Evolutionary conservation across 2,113 vertebrate genomes (phyloP).

Genomic region (Pitta sordida): DNA sequence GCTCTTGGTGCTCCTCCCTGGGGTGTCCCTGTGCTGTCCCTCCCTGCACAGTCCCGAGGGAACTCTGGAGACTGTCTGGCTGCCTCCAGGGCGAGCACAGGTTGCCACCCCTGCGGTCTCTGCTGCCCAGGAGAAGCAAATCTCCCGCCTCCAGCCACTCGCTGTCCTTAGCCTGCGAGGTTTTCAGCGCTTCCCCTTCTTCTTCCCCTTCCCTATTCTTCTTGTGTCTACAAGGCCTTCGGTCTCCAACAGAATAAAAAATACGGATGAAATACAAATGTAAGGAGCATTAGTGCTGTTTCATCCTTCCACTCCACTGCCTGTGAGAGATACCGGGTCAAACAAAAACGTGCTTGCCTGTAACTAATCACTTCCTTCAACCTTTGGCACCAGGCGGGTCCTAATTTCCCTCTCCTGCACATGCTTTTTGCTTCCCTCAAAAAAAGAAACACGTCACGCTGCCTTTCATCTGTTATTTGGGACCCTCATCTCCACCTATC

Average conservation of each 20-base stretch:
- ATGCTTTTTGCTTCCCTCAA: background rate
- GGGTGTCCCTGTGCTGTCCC: background rate
- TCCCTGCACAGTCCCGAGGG: background rate
- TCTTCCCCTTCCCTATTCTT: background rate
- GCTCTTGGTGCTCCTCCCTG: background rate
- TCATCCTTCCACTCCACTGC: background rate
- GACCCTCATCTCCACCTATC: background rate
- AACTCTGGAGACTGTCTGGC: background rate
- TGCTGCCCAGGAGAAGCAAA: background rate
- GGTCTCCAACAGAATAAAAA: background rate
- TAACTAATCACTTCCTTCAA: background rate
- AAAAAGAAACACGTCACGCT: background rate
- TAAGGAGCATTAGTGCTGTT: background rate
- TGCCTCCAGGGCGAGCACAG: background rate
- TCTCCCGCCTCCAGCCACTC: background rate
- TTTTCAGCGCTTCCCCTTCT: background rate
- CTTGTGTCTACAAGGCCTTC: background rate
- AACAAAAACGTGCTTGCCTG: rapidly evolving
- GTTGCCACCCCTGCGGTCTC: background rate
- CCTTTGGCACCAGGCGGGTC: background rate
- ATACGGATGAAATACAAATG: background rate
- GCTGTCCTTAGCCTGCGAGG: background rate
- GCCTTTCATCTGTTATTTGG: background rate
- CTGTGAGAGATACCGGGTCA: background rate
- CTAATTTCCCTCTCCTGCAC: background rate